These are phyloP conservation scores for Idaea dimidiata DNA, from an alignment of 2,888 invertebrate genomes.

Conservation along the genomic window DNA sequence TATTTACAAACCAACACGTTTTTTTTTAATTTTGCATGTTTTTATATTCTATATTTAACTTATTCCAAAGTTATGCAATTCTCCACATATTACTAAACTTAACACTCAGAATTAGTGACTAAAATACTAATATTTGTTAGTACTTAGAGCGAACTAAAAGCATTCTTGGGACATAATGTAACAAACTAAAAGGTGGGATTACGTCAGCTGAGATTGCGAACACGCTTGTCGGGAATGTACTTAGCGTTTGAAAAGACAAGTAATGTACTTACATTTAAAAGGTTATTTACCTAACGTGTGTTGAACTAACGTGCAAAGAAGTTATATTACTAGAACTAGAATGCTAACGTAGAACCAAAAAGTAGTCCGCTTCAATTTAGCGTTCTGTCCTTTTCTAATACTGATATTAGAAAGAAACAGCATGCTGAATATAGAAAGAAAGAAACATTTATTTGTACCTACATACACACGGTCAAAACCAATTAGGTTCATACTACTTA, in stretches of 20 bases:
- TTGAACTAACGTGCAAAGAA: too few relatives aligned
- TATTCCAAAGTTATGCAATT: neutral
- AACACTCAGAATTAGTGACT: neutral
- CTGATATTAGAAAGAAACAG: too few relatives aligned
- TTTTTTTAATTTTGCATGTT: too few relatives aligned
- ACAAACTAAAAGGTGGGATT: constrained; percentile 44
- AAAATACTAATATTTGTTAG: neutral
- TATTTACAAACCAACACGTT: too few relatives aligned
- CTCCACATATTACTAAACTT: neutral
- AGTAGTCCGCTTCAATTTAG: too few relatives aligned
- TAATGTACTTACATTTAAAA: constrained; percentile 7
- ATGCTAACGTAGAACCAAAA: too few relatives aligned
- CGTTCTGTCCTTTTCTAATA: too few relatives aligned
- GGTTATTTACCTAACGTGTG: neutral
- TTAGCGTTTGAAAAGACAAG: constrained; percentile 17
- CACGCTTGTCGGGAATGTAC: constrained; percentile 20
- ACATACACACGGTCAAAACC: too few relatives aligned
- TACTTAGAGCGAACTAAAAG: constrained; percentile 33
- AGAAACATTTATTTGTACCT: too few relatives aligned
- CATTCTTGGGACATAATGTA: constrained; percentile 34
- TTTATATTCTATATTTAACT: neutral
- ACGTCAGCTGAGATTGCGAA: constrained; percentile 26
- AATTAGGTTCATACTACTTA: too few relatives aligned
- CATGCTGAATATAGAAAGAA: too few relatives aligned
- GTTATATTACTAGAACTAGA: too few relatives aligned